Base-by-base conservation (phyloP, 2,113 vertebrate genomes). In the Carollia perspicillata region DNA sequence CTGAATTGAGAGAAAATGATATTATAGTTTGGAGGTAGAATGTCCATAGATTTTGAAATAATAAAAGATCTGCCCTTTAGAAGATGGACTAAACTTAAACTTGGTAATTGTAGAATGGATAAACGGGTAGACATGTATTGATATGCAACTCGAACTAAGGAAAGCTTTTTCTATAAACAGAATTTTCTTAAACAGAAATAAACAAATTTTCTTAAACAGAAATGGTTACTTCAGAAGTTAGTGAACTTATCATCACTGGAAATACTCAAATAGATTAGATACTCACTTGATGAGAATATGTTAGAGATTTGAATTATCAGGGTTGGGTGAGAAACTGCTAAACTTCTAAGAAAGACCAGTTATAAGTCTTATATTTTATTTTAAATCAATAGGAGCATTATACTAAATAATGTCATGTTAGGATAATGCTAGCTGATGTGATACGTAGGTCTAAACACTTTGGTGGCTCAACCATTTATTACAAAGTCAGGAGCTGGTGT, bases 41-140 rank as follows among this genome's bases (percentile, higher is more conserved):
- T 94, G 35, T 60, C 58, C 28, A 53, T 6, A 1, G 86, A 75
- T 81, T 72, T 79, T 86, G 14, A 94, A 97, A 96, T 85, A 95
- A 93, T 65, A 18, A 79, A 79, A 89, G 37, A 30, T 58, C 28
- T 66, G 1, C 11, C 33, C 8, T 77, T 84, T 60, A 53, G 23
- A 60, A 74, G 22, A 84, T 17, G 16, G 13, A 53, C 66, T 84
- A 93, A 58, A 18, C 9, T 68, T 77, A 55, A 66, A 16, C 5
- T 68, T 88, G 16, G 13, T 69, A 65, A 75, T 84, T 55, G 13
- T 69, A 60, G 42, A 72, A 90, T 86, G 42, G 37, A 30, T 40
- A 75, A 92, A 79, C 85, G 23, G 9, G 2, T 84, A 65, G 22
- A 78, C 6, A 30, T 90, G 30, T 20, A 53, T 13, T 12, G n/a